Base-by-base conservation (phyloP, 2,797 vertebrate genomes). In the Arctocebus calabarensis region DNA sequence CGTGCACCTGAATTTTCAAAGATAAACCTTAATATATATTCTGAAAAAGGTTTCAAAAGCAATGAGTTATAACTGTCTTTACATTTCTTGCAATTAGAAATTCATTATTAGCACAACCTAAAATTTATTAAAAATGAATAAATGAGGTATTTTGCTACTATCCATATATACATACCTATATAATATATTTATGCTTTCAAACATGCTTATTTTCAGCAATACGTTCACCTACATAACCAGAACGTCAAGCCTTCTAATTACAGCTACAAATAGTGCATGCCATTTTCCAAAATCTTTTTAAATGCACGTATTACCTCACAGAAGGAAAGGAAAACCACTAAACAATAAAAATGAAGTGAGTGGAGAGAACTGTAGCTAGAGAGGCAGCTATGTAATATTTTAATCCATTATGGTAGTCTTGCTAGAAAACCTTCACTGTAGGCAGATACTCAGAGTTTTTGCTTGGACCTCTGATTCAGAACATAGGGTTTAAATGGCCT, bases 31-130 rank as follows among this genome's bases (percentile, higher is more conserved):
- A 77, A 59, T 82, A 11, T 94, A 22, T 73, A 23, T 88, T 94
- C 5, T 84, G 75, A 88, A 34, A 94, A 92, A 85, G 64, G 5
- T 7, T 16, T 84, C 20, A 85, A 94, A 73, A 45, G 3, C 20
- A 73, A n/a, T 62, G 3, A 70, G 2, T 2, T 66, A 68, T 22
- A 62, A 57, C 22, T 86, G 25, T 48, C 27, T 81, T 86, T 62
- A 68, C 11, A 87, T 59, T 12, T 82, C 45, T 95, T 55, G 68
- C 74, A 78, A 3, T 43, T 75, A 74, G 81, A 32, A 2, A 37
- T 74, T 62, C 19, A 74, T 40, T 2, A 74, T 25, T 48, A 95
- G 3, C 6, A 74, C 37, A 91, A 71, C 29, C 7, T 62, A 40
- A 86, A 25, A 55, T n/a, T 75, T 29, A 74, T 40, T 70, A 84